phyloP scores from a whole-genome alignment of 2,113 vertebrate species.

The Thamnophis sirtalis region DNA sequence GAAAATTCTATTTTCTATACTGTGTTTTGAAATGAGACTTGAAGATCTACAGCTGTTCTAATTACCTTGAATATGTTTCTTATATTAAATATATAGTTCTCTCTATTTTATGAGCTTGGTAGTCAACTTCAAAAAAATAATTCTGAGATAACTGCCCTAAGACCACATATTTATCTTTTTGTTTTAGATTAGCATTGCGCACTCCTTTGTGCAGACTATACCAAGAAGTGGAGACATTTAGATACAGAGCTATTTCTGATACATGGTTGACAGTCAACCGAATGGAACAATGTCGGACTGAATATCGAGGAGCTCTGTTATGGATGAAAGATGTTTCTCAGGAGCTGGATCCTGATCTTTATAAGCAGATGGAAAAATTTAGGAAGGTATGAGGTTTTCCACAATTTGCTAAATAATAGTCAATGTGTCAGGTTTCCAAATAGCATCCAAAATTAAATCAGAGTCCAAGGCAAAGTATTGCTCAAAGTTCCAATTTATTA shows the following conservation, averaged over 20 bases:
- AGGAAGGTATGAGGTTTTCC: slow-evolving; percentile 81
- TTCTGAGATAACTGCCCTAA: not conserved
- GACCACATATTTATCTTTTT: not conserved
- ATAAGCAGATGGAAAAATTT: slow-evolving; percentile 98
- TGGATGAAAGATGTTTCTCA: slow-evolving; percentile 99
- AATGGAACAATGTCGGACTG: slow-evolving; percentile 93
- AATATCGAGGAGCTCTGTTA: slow-evolving; percentile 89
- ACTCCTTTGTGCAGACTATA: slow-evolving; percentile 87
- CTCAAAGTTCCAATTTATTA: too few species aligned
- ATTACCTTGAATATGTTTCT: not conserved
- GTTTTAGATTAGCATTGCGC: slow-evolving; percentile 80
- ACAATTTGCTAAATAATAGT: slow-evolving; percentile 13
- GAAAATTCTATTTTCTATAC: not conserved
- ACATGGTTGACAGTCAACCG: slow-evolving; percentile 95
- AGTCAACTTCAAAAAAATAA: not conserved
- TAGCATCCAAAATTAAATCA: too few species aligned
- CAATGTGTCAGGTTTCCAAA: not conserved
- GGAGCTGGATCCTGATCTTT: slow-evolving; percentile 93
- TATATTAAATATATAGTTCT: not conserved
- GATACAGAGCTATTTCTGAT: slow-evolving; percentile 93
- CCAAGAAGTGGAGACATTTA: slow-evolving; percentile 96
- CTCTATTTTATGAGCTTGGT: not conserved
- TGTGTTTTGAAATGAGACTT: not conserved
- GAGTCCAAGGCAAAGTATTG: too few species aligned
- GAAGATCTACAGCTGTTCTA: not conserved